Base-by-base conservation (phyloP, 2,888 invertebrate genomes). In the Phengaris arion region DNA sequence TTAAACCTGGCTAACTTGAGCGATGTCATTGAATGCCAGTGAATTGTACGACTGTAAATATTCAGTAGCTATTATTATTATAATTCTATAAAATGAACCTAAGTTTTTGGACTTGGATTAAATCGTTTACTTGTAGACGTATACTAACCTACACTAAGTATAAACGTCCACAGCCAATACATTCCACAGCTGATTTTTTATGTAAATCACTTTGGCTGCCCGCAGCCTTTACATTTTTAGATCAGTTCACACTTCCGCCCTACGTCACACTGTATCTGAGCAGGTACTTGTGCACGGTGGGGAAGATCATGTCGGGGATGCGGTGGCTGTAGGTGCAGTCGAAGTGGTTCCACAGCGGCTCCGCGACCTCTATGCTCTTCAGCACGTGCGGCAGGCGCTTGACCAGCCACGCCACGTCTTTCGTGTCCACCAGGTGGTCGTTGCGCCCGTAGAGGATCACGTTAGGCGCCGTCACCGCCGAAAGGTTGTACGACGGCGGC, bases 371-470 rank as follows among this genome's bases (percentile, higher is more conserved):
- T 79, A 94, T 90, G 75, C 91, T 91, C 76, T 94, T 94, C 52
- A 94, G 79, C 1, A 95, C 92, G 80, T 94, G 94, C 0, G 95
- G 95, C 46, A 97, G 84, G 75, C 91, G 85, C 0, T 84, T 82
- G 46, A 93, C 85, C 77, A 96, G 82, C 82, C 94, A 93, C 57
- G 92, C 81, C 0, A 95, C 94, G 74, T 96, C 96, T 82, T 89
- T 86, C 0, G 90, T 85, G 94, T 95, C 81, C 94, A 90, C 94
- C 91, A 95, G 84, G 94, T 96, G 81, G 94, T 95, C 91, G 68
- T 88, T 88, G 9, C 79, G 81, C 0, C 91, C 91, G 75, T 89
- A 89, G 52, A 92, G 81, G 6, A 84, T 79, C 4, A 91, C 80
- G 2, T 86, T 79, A 5, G 91, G 92, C 0, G 83, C 81, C 0